phyloP scores from a whole-genome alignment of 1,140 invertebrate species.

The Wasmannia auropunctata region DNA sequence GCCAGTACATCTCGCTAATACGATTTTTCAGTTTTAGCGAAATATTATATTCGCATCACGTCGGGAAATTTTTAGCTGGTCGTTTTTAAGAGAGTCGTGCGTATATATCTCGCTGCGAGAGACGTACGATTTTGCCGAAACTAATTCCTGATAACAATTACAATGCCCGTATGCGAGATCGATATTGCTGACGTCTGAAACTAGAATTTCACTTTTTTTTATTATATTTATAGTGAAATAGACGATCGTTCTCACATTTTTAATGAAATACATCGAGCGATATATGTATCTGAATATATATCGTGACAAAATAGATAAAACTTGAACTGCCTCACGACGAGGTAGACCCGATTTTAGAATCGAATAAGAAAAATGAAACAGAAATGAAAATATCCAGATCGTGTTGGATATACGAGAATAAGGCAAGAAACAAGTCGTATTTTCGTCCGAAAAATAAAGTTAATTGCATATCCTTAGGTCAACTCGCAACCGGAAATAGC shows the following conservation, averaged over 20 bases:
- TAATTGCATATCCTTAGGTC: background rate
- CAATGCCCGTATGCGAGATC: background rate
- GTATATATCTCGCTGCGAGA: background rate
- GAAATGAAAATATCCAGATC: background rate
- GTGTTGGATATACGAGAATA: background rate
- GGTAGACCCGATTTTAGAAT: background rate
- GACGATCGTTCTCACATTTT: background rate
- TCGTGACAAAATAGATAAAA: background rate
- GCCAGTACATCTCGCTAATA: background rate
- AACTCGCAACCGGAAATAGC: background rate
- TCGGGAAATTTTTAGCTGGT: background rate
- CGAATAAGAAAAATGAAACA: background rate
- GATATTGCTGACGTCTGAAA: background rate
- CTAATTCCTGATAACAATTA: background rate
- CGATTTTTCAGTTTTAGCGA: background rate
- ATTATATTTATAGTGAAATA: background rate
- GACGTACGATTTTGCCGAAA: background rate
- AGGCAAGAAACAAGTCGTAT: background rate
- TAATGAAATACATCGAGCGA: background rate
- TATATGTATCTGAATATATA: background rate
- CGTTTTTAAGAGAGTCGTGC: background rate
- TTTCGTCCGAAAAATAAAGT: background rate
- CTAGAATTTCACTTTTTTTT: slow-evolving; percentile 1
- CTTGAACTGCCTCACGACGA: background rate
- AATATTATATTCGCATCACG: background rate